Evolutionary conservation across 2,113 vertebrate species (phyloP).

Genomic region (Trematomus loennbergii): DNA sequence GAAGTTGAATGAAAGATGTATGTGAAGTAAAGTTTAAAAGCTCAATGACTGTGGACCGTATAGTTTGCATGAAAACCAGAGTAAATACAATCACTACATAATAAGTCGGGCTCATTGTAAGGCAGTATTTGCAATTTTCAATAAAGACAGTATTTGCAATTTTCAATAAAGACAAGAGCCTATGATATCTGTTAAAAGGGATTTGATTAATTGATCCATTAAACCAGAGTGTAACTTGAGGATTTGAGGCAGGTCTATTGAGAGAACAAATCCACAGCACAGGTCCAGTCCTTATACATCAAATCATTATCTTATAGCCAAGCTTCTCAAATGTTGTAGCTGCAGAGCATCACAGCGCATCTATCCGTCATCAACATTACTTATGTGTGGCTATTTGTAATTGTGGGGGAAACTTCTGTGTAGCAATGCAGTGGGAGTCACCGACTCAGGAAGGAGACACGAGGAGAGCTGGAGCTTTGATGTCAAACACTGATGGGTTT

Average conservation of each 20-base stretch:
- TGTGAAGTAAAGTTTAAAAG: background rate
- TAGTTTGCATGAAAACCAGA: background rate
- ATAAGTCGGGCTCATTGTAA: background rate
- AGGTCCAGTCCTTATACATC: background rate
- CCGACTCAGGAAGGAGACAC: no score
- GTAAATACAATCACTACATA: no score
- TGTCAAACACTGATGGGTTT: no score
- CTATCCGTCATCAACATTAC: background rate
- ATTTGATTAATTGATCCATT: background rate
- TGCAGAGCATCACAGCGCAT: constrained; percentile 7
- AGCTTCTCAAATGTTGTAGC: background rate
- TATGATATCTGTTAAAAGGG: background rate
- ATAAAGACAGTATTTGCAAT: background rate
- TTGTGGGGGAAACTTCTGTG: no score
- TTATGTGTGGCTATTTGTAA: background rate
- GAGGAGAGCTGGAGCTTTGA: no score
- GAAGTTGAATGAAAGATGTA: no score
- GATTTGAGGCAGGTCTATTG: background rate
- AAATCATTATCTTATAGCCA: background rate
- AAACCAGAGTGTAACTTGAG: background rate
- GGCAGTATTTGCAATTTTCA: background rate
- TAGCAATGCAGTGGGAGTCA: no score
- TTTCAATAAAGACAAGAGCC: background rate
- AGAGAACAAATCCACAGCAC: constrained; percentile 1
- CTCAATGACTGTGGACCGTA: constrained; percentile 8